Evolutionary conservation across 2,888 invertebrate genomes (phyloP).

Genomic region (Tuta absoluta): DNA sequence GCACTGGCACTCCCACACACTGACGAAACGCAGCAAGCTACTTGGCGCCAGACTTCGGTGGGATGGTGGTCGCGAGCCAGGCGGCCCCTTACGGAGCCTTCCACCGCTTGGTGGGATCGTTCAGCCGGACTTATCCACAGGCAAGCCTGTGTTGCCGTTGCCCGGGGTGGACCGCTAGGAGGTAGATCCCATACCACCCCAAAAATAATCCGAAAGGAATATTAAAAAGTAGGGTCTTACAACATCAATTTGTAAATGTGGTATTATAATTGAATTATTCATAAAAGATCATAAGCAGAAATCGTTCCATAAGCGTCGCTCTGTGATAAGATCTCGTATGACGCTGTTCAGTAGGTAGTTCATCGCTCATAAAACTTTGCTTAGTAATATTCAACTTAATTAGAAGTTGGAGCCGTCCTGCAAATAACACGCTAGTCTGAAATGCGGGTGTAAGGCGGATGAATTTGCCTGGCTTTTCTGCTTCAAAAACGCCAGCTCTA

Average conservation of each 20-base stretch:
- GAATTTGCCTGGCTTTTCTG: not conserved
- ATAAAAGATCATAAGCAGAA: not conserved
- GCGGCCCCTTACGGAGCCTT: too few species aligned
- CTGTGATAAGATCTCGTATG: not conserved
- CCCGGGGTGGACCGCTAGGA: too few species aligned
- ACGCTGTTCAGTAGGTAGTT: not conserved
- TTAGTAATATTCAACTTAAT: not conserved
- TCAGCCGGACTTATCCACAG: too few species aligned
- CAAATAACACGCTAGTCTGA: not conserved
- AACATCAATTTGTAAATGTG: not conserved
- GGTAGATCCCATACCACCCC: too few species aligned
- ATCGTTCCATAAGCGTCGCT: not conserved
- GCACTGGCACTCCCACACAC: too few species aligned
- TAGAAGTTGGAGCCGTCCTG: slow-evolving; percentile 3
- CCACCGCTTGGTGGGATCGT: too few species aligned
- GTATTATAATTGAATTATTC: not conserved
- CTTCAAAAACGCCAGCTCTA: slow-evolving; percentile 1
- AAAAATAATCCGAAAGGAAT: too few species aligned
- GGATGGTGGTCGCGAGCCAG: too few species aligned
- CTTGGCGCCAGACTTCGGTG: too few species aligned
- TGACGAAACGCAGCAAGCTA: too few species aligned
- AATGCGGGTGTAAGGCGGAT: slow-evolving; percentile 1
- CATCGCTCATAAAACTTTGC: slow-evolving; percentile 9
- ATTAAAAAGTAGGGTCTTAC: too few species aligned
- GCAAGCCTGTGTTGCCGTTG: too few species aligned